Percentiles rank a stretch among this genome's conserved stretches.
These are phyloP conservation scores for Rhagium mordax DNA, from an alignment of 2,888 invertebrate genomes.

Conservation along the genomic window DNA sequence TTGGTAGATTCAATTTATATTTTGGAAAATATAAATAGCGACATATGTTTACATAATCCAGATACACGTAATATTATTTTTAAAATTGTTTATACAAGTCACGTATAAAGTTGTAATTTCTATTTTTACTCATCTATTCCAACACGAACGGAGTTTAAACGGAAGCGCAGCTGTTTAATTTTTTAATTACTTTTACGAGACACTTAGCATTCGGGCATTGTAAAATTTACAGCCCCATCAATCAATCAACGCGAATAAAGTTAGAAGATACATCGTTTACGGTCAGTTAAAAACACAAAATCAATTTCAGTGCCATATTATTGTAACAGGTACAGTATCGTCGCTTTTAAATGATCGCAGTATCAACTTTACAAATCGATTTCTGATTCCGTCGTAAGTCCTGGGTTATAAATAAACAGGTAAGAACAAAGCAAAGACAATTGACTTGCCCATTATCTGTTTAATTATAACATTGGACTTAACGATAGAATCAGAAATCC, in stretches of 20 bases:
- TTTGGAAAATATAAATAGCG: neutral
- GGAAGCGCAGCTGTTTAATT: slow-evolving; percentile 6
- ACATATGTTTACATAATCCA: neutral
- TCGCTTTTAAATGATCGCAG: too few species aligned
- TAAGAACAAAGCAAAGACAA: too few species aligned
- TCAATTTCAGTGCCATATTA: neutral
- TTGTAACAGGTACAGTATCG: neutral
- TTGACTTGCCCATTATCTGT: too few species aligned
- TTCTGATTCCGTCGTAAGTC: too few species aligned
- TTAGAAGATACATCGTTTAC: neutral
- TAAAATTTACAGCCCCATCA: neutral
- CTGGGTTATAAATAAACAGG: too few species aligned
- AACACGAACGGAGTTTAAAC: neutral
- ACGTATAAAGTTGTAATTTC: slow-evolving; percentile 3
- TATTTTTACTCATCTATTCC: slow-evolving; percentile 7
- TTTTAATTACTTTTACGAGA: slow-evolving; percentile 18
- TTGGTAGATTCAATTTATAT: neutral
- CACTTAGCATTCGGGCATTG: neutral
- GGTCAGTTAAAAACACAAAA: neutral
- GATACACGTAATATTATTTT: slow-evolving; percentile 4
- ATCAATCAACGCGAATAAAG: slow-evolving; percentile 1
- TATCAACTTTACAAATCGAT: too few species aligned
- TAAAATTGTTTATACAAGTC: slow-evolving; percentile 14
- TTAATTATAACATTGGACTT: too few species aligned
- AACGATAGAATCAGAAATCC: too few species aligned